Evolutionary conservation across 2,797 vertebrate genomes (phyloP).

Genomic region (Nyctalus aviator): DNA sequence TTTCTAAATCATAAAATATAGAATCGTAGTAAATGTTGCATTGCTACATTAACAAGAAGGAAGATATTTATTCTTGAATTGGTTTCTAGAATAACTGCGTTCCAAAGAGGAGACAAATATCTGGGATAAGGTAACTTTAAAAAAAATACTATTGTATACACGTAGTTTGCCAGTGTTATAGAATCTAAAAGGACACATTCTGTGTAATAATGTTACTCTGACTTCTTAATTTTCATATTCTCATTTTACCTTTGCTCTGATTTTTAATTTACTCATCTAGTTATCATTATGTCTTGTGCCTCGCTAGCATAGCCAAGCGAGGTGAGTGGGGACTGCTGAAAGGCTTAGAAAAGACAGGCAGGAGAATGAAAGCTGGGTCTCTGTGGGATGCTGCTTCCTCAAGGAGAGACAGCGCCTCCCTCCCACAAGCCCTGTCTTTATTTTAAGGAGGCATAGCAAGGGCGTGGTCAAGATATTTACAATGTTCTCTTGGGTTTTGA

Average conservation of each 20-base stretch:
- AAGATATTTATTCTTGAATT: neutral
- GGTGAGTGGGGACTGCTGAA: no score
- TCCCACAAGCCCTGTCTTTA: no score
- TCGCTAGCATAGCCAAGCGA: no score
- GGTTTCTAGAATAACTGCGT: slow-evolving; percentile 16
- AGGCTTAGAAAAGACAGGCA: no score
- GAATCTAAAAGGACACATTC: neutral
- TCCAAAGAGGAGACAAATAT: neutral
- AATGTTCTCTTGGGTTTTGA: no score
- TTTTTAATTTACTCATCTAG: neutral
- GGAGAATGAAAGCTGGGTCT: no score
- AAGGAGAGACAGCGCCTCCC: no score
- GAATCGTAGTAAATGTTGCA: neutral
- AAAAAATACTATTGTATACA: neutral
- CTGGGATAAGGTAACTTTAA: neutral
- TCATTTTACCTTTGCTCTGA: neutral
- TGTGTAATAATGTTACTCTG: neutral
- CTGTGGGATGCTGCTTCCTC: no score
- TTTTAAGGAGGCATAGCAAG: no score
- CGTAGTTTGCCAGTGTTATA: neutral
- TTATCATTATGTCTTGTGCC: no score
- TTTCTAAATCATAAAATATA: neutral
- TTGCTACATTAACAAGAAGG: neutral
- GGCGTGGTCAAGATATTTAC: no score
- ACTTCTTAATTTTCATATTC: neutral